These are phyloP conservation scores for Pachymerium ferrugineum DNA, from an alignment of 2,888 invertebrate genomes.

Conservation along the genomic window DNA sequence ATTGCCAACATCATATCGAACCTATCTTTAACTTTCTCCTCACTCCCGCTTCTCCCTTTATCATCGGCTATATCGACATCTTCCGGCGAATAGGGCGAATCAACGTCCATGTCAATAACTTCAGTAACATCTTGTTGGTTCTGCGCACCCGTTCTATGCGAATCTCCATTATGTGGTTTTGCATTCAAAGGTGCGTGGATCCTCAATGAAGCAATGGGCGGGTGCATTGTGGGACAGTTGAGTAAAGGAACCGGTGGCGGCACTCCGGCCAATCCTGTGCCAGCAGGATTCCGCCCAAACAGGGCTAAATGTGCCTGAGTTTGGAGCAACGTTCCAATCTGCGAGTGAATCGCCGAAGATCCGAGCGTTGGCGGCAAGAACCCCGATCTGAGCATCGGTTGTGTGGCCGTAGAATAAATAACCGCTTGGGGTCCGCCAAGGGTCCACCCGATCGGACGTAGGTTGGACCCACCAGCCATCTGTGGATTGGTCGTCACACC, in stretches of 20 bases:
- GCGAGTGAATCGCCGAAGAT: constrained; percentile 29
- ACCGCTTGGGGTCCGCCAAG: constrained; percentile 32
- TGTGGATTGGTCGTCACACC: not conserved
- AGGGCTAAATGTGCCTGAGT: constrained; percentile 35
- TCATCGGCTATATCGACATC: constrained; percentile 6
- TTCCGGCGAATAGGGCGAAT: constrained; percentile 63
- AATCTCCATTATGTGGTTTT: constrained; percentile 32
- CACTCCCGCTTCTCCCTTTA: not conserved
- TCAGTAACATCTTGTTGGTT: constrained; percentile 48
- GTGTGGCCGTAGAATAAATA: constrained; percentile 35
- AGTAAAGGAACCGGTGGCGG: constrained; percentile 1
- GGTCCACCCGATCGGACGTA: constrained; percentile 37
- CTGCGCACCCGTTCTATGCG: not conserved
- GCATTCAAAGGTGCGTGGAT: not conserved
- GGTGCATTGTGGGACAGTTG: constrained; percentile 30
- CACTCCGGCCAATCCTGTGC: not conserved
- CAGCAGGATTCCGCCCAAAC: not conserved
- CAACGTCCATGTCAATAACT: constrained; percentile 61
- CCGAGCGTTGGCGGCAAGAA: constrained; percentile 37
- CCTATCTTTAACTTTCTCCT: constrained; percentile 27
- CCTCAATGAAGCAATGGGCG: not conserved
- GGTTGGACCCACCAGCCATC: not conserved
- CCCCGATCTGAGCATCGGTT: constrained; percentile 36
- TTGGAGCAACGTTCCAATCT: constrained; percentile 35
- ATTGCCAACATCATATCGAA: constrained; percentile 33